Percentiles rank a stretch among this genome's conserved stretches.
Conservation (phyloP, 1,140 invertebrate species). For the Condylostylus longicornis region DNA sequence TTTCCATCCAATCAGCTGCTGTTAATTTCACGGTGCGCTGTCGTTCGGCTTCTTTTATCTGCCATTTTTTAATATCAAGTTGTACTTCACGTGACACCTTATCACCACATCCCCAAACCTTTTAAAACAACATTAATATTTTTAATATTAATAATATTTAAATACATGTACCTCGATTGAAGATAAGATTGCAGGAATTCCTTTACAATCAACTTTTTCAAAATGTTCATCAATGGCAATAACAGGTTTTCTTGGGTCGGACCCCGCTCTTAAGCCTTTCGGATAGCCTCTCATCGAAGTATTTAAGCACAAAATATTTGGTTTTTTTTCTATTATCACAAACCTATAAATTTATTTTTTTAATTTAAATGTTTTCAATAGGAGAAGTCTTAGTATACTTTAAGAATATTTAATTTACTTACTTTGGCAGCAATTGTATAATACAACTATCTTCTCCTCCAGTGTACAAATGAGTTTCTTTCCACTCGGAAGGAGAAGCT, state of each 20-base stretch:
- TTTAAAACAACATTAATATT: conserved; percentile 6
- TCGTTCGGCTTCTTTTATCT: conserved; percentile 70
- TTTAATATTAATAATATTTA: neutral
- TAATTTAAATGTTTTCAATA: neutral
- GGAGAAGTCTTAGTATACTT: neutral
- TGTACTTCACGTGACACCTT: conserved; percentile 56
- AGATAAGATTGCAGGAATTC: conserved; percentile 45
- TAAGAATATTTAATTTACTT: conserved; percentile 19
- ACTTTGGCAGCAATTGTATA: conserved; percentile 66
- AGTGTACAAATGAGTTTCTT: conserved; percentile 69
- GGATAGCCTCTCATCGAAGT: conserved; percentile 69
- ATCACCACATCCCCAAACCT: conserved; percentile 80
- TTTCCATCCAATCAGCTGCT: conserved; percentile 75
- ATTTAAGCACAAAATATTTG: conserved; percentile 72
- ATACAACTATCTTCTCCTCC: conserved; percentile 61
- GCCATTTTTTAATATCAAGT: conserved; percentile 79
- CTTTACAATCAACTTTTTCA: conserved; percentile 44
- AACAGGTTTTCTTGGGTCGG: conserved; percentile 56
- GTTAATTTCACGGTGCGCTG: conserved; percentile 66
- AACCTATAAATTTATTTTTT: conserved; percentile 35
- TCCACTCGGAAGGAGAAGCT: conserved; percentile 66
- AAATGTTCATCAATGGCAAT: conserved; percentile 60
- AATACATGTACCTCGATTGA: conserved; percentile 38
- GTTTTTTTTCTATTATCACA: conserved; percentile 47
- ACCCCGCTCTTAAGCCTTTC: conserved; percentile 64